These are phyloP conservation scores for Schlechtendalia chinensis DNA, from an alignment of 1,140 invertebrate genomes.

Conservation along the genomic window DNA sequence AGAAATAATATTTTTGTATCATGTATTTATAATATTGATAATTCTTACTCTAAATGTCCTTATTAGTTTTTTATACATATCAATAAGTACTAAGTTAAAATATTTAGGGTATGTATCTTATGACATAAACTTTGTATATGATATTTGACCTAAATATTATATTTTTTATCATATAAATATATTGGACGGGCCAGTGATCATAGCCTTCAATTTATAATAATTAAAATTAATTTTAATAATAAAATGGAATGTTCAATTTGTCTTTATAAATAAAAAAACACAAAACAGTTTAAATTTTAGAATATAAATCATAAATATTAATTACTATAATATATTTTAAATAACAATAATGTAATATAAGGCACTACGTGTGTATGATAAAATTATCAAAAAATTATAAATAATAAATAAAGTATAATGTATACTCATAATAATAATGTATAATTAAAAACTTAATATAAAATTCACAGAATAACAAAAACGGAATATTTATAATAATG, in stretches of 20 bases:
- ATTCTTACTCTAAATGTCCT: too few relatives aligned
- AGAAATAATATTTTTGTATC: too few relatives aligned
- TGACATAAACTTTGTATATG: too few relatives aligned
- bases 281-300: slow-evolving; percentile 13
- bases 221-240: not conserved
- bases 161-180: too few relatives aligned
- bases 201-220: too few relatives aligned
- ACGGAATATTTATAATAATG: not conserved
- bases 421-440: slow-evolving; percentile 1
- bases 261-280: slow-evolving; percentile 17
- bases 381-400: not conserved
- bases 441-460: slow-evolving; percentile 23
- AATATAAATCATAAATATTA: slow-evolving; percentile 3
- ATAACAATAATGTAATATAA: slow-evolving; percentile 23
- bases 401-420: not conserved
- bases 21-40: too few relatives aligned
- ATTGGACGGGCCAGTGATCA: too few relatives aligned
- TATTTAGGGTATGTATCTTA: too few relatives aligned
- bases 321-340: not conserved
- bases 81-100: too few relatives aligned
- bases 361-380: slow-evolving; percentile 1
- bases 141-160: too few relatives aligned
- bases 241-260: not conserved
- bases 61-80: too few relatives aligned
- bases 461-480: slow-evolving; percentile 20